A percentile compares a stretch with the other conserved stretches of the same genome.
phyloP scores from a whole-genome alignment of 2,888 invertebrate species.

The Marasmarcha lunaedactyla region DNA sequence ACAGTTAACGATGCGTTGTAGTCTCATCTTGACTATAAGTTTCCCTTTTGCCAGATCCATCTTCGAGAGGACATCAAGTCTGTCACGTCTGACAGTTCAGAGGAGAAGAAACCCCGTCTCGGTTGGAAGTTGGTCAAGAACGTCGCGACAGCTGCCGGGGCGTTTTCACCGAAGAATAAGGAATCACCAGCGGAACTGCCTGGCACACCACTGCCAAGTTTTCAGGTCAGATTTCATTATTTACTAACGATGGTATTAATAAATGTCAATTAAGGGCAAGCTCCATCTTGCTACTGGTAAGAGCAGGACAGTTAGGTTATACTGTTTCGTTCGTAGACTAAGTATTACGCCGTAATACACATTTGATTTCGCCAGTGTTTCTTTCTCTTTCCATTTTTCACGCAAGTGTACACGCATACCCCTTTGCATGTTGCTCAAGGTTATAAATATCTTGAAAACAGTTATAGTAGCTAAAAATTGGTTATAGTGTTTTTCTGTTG shows the following conservation, averaged over 20 bases:
- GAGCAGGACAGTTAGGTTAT: too few relatives aligned
- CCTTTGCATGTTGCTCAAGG: too few relatives aligned
- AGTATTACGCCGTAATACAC: too few relatives aligned
- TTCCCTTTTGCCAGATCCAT: slow-evolving; percentile 27
- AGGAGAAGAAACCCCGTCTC: slow-evolving; percentile 23
- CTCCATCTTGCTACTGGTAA: background rate
- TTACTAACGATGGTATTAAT: slow-evolving; percentile 1
- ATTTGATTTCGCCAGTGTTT: too few relatives aligned
- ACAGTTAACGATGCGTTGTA: too few relatives aligned
- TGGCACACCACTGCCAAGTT: slow-evolving; percentile 42
- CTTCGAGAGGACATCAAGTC: slow-evolving; percentile 48
- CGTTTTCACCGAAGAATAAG: slow-evolving; percentile 30
- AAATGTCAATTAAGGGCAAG: background rate
- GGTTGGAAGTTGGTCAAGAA: slow-evolving; percentile 44
- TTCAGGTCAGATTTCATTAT: slow-evolving; percentile 27
- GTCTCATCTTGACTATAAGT: too few relatives aligned
- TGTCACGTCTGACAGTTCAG: slow-evolving; percentile 31
- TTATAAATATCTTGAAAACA: background rate
- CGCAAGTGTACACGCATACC: too few relatives aligned
- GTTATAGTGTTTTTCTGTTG: too few relatives aligned
- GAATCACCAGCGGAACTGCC: slow-evolving; percentile 27
- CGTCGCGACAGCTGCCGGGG: slow-evolving; percentile 39
- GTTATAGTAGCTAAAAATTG: background rate
- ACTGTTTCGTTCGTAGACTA: too few relatives aligned
- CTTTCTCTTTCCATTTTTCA: too few relatives aligned